Conservation (phyloP, 2,113 vertebrate species). For the Pseudopodoces humilis region DNA sequence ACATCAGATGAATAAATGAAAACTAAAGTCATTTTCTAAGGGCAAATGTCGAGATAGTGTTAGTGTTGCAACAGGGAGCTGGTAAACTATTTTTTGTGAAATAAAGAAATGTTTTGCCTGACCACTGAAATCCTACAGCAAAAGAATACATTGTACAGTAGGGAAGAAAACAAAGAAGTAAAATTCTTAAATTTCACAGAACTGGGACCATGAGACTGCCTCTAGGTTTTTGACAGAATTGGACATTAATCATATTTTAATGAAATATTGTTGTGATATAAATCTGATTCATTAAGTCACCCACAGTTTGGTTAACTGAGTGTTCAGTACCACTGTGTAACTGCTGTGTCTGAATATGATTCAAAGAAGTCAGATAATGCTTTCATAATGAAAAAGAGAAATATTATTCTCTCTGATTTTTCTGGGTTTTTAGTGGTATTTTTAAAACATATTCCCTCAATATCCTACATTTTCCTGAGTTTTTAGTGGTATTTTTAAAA, state of each 20-base stretch:
- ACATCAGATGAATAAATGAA: not conserved
- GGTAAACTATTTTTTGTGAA: not conserved
- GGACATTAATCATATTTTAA: conserved; percentile 24
- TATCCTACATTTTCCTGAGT: not conserved
- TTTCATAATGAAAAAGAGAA: not conserved
- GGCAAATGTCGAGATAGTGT: not conserved
- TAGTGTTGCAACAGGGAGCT: not conserved
- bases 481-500: not conserved
- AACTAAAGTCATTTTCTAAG: not conserved
- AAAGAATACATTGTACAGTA: not conserved
- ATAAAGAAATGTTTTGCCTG: not conserved
- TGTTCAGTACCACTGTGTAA: not conserved
- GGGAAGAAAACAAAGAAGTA: not conserved
- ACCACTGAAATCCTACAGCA: not conserved
- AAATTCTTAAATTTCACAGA: not conserved
- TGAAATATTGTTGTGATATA: conserved; percentile 1
- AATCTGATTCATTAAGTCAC: conserved; percentile 16
- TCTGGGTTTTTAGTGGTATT: not conserved
- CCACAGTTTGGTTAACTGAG: not conserved
- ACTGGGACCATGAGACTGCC: not conserved
- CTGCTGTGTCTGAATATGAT: not conserved
- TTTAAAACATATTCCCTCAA: not conserved
- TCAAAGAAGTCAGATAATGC: not conserved
- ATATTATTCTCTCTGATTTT: not conserved
- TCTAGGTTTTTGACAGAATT: not conserved